Base-by-base conservation (phyloP, 2,888 invertebrate species). In the Sthenelais limicola region DNA sequence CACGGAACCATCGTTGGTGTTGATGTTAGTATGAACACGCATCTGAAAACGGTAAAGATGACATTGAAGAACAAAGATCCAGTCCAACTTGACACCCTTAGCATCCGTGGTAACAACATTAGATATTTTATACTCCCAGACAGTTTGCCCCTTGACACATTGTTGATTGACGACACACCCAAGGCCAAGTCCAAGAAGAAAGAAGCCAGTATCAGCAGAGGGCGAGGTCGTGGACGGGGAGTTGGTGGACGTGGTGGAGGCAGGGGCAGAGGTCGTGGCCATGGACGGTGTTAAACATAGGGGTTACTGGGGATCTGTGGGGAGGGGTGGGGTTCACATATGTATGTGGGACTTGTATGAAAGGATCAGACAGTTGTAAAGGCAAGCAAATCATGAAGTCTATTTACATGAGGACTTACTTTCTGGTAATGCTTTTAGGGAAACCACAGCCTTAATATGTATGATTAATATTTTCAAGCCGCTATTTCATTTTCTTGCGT, bases 11-110 rank as follows among this genome's bases (percentile, higher is more conserved):
- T 98, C 74, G 95, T 96, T 83, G 92, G 92, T 79, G 99, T 99
- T 28, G 99, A 99, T 90, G 97, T 99, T 35, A 98, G 98, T 1
- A 99, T 99, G 99, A 99, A 99, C 89, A 99, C 98, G 71, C 99
- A 99, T 89, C 90, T 99, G 78, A 98, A 98, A 89, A 93, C 96
- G 38, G 98, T 99, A 0, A 98, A 98, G 90, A 95, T 99, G 91
- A 98, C 97, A 0, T 91, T 97, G 58, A 98, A 98, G 89, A 97
- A 96, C 87, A 92, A 94, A 81, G 97, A 98, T 83, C 95, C 98
- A 30, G 91, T 98, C 52, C 94, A 94, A 84, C 89, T 98, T 82
- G 99, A 99, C 86, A 94, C 97, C 0, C 90, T 99, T 70, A 98
- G 97, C 85, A 95, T 99, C 84, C 92, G 99, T 79, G 88, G 88